Evolutionary conservation across 2,797 vertebrate species (phyloP).

Genomic region (Valencia hispanica): DNA sequence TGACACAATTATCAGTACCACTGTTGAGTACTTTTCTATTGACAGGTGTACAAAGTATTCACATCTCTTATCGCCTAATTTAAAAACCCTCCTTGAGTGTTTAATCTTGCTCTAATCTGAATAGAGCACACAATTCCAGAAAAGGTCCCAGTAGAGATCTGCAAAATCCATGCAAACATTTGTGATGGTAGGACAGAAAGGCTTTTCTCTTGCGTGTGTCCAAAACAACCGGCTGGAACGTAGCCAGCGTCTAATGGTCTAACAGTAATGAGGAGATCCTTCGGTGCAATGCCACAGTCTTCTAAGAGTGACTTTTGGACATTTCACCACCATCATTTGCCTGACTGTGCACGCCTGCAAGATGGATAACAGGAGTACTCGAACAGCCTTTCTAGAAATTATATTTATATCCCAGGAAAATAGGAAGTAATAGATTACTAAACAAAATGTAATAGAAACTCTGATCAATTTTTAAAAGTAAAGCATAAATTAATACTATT

Average conservation of each 20-base stretch:
- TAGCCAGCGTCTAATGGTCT: not conserved
- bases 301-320: not conserved
- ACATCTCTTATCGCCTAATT: too few species aligned
- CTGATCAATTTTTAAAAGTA: not conserved
- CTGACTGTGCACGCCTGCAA: not conserved
- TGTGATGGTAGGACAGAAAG: not conserved
- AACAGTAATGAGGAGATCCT: too few species aligned
- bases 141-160: not conserved
- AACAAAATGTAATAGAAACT: not conserved
- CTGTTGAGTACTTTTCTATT: too few species aligned
- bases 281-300: not conserved
- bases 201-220: not conserved
- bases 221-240: not conserved
- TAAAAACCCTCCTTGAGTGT: not conserved
- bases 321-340: not conserved
- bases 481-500: not conserved
- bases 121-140: not conserved
- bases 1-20: not conserved
- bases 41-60: too few species aligned
- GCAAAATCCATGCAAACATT: not conserved
- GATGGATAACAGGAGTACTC: not conserved
- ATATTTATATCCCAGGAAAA: not conserved
- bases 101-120: not conserved
- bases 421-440: not conserved
- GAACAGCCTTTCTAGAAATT: not conserved